phyloP scores from a whole-genome alignment of 2,888 invertebrate species.

The Tetragnatha montana region DNA sequence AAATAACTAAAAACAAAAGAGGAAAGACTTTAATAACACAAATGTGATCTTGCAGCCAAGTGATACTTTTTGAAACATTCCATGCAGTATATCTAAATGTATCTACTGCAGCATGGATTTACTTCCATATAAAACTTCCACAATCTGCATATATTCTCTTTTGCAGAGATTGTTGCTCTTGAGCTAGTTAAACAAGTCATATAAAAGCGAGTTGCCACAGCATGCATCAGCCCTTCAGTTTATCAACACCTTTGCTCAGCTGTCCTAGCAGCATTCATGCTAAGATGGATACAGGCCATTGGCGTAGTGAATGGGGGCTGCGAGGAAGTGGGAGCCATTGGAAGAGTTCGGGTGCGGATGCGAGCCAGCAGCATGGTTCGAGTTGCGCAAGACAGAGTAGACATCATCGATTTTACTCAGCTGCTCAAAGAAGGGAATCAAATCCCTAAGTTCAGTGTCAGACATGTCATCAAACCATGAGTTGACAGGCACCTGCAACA shows the following conservation, averaged over 20 bases:
- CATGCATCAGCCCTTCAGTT: slow-evolving; percentile 44
- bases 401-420: slow-evolving; percentile 97
- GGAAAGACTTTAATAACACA: background rate
- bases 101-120: background rate
- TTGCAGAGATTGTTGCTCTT: background rate
- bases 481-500: slow-evolving; percentile 89
- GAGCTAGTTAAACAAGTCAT: background rate
- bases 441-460: slow-evolving; percentile 96
- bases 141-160: background rate
- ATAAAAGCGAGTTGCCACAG: slow-evolving; percentile 60
- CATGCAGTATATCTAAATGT: background rate
- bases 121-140: background rate
- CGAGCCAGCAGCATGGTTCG: slow-evolving; percentile 72
- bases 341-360: slow-evolving; percentile 66
- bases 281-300: slow-evolving; percentile 69
- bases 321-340: slow-evolving; percentile 62
- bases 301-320: slow-evolving; percentile 58
- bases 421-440: slow-evolving; percentile 98
- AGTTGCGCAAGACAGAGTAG: slow-evolving; percentile 92
- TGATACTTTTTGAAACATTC: background rate
- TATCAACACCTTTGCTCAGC: background rate
- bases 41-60: background rate
- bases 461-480: slow-evolving; percentile 99
- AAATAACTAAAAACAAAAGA: background rate
- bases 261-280: slow-evolving; percentile 21